These are phyloP conservation scores for Fissipunctia ypsillon DNA, from an alignment of 2,888 invertebrate species.

Conservation along the genomic window DNA sequence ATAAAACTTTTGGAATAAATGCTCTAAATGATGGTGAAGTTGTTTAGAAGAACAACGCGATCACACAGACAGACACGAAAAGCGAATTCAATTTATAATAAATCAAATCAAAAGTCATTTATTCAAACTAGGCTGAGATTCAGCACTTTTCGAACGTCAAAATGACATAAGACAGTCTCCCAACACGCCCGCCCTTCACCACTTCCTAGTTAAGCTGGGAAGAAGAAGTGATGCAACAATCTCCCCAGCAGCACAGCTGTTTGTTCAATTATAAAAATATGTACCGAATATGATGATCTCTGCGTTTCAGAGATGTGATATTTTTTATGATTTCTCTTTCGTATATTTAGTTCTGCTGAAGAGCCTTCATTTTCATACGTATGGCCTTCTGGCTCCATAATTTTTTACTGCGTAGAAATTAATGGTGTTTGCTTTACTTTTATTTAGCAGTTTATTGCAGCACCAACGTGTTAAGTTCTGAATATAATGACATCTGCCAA, in stretches of 20 bases:
- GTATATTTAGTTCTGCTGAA: not conserved
- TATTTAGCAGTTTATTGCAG: not conserved
- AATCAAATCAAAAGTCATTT: too few species aligned
- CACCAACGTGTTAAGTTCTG: not conserved
- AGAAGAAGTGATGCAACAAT: too few species aligned
- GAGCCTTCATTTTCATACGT: constrained; percentile 19
- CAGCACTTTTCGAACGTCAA: too few species aligned
- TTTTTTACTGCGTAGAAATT: constrained; percentile 13
- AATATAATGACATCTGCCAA: not conserved
- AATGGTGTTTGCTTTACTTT: not conserved
- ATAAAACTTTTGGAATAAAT: not conserved
- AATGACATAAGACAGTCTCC: too few species aligned
- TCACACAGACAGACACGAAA: not conserved
- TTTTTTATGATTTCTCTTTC: constrained; percentile 3
- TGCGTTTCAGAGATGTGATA: constrained; percentile 23
- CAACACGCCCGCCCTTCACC: too few species aligned
- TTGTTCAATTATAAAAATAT: too few species aligned
- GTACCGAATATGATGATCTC: not conserved
- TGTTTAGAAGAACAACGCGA: not conserved
- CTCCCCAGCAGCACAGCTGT: too few species aligned
- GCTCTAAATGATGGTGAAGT: not conserved
- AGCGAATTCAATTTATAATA: not conserved
- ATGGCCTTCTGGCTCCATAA: constrained; percentile 6
- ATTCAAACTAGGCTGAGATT: too few species aligned
- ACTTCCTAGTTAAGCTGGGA: too few species aligned